Evolutionary conservation across 2,113 vertebrate species (phyloP), one percentile per base, ranked within the genome.

Genomic region (Lynx canadensis): DNA sequence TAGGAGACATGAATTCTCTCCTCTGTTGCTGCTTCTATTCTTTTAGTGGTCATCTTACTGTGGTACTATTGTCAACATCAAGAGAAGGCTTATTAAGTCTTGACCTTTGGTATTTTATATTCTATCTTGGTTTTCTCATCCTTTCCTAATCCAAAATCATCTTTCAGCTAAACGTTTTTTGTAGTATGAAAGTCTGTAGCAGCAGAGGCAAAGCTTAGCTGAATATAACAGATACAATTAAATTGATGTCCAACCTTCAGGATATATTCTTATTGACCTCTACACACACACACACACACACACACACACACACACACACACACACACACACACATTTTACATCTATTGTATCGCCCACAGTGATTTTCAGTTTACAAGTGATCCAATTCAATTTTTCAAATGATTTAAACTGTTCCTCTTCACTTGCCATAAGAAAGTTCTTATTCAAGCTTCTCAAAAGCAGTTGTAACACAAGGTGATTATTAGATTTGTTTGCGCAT

Each of bases 161-260:
- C 73, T 87, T 92, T 87, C 38, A 92, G 38, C n/a, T 92, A 86
- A 96, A 81, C 7, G 2, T 15, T 66, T 94, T 96, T 94, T 21
- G 69, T 65, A 85, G 65, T 41, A 50, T 18, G 45, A 89, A 94
- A 90, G 45, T 83, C 29, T 89, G 21, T 50, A 86, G 50, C 33
- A 19, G 45, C 45, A 95, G 50, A 96, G n/a, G 52, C 33, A 63
- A 74, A 50, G 12, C 57, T 85, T 96, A 84, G 41, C 29, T 78
- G 36, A 89, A 78, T 89, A 19, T 73, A 91, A 71, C 2, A 95
- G 29, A 89, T 31, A 1, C n/a, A 88, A 36, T 73, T 90, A 95
- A 95, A 92, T 3, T 57, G 14, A 66, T 57, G 55, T 78, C 76
- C 25, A 89, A 45, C 11, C 25, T 93, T 91, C 14, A 71, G 48